Percentiles rank a stretch among this genome's conserved stretches.
Evolutionary conservation across 2,888 invertebrate genomes (phyloP).

Genomic region (Orthosia gothica): DNA sequence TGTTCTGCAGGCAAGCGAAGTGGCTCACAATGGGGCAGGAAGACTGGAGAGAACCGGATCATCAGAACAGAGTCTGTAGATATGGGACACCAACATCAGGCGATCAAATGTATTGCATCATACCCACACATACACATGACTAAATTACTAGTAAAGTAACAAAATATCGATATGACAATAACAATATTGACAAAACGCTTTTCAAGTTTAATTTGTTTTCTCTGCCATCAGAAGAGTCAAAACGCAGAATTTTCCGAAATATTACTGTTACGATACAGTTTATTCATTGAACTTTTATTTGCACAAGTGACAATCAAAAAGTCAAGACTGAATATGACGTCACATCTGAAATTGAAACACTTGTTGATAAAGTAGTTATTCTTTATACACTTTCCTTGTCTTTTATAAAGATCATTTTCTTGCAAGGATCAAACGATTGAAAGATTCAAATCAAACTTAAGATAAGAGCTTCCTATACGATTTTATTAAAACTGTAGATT

Average conservation of each 20-base stretch:
- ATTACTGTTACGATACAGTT: background rate
- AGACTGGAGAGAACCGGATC: constrained; percentile 28
- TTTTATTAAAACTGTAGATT: background rate
- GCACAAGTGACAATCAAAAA: constrained; percentile 1
- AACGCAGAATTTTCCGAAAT: background rate
- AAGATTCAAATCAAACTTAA: background rate
- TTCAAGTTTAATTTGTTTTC: background rate
- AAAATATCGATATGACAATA: constrained; percentile 4
- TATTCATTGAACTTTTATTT: constrained; percentile 1
- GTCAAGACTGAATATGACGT: background rate
- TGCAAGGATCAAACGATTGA: background rate
- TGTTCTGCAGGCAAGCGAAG: constrained; percentile 23
- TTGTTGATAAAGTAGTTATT: background rate
- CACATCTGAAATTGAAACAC: background rate
- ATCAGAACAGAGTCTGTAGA: constrained; percentile 24
- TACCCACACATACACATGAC: too few species aligned
- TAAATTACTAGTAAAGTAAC: constrained; percentile 13
- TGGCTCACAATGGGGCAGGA: constrained; percentile 27
- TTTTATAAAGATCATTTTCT: background rate
- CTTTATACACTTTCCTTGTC: background rate
- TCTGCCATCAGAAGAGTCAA: background rate
- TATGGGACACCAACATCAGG: constrained; percentile 13
- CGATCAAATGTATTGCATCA: constrained; percentile 34
- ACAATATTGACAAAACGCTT: background rate
- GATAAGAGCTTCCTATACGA: background rate